Conservation (phyloP, 2,113 vertebrate species). For the Neolamprologus ventralis region DNA sequence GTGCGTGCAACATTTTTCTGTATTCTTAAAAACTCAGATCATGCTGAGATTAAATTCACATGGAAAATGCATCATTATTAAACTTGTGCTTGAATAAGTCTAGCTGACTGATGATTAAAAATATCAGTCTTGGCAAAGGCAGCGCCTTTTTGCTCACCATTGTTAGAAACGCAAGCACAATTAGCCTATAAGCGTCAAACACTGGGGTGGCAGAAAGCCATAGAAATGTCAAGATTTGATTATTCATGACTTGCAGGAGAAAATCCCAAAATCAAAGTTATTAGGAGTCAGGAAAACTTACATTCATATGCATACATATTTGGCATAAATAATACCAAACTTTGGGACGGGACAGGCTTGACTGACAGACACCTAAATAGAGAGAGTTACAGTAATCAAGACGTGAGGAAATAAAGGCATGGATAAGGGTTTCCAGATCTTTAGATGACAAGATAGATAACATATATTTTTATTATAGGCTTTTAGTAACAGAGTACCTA, state of each 20-base stretch:
- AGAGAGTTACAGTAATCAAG: background rate
- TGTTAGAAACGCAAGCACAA: background rate
- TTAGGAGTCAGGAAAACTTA: background rate
- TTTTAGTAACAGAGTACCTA: background rate
- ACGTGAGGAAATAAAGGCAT: background rate
- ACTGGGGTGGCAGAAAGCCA: background rate
- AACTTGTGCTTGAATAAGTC: background rate
- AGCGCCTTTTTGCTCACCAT: background rate
- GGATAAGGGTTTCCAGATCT: background rate
- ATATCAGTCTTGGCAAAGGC: background rate
- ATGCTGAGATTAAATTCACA: background rate
- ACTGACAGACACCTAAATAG: background rate
- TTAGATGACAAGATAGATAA: background rate
- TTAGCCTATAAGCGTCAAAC: background rate
- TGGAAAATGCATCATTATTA: background rate
- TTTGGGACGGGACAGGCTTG: background rate
- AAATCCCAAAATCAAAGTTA: background rate
- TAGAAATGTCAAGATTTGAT: background rate
- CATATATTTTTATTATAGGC: background rate
- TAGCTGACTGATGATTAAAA: background rate
- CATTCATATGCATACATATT: background rate
- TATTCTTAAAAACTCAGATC: background rate
- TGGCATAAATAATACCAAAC: background rate
- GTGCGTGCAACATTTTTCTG: background rate
- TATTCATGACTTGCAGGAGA: background rate